These are phyloP conservation scores for Bombus pyrosoma DNA, from an alignment of 1,140 invertebrate species.

Conservation along the genomic window DNA sequence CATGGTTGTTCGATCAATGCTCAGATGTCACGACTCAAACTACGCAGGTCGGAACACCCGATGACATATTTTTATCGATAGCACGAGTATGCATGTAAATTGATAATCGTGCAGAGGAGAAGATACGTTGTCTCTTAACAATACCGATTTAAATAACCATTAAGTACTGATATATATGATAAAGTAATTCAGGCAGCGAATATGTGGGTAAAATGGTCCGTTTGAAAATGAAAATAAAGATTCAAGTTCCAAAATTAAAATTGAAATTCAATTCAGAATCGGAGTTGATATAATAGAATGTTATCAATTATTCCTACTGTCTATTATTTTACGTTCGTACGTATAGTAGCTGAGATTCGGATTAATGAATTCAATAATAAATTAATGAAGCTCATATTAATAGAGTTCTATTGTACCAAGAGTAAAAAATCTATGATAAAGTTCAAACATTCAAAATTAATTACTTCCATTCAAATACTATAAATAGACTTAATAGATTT, in stretches of 20 bases:
- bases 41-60: not conserved
- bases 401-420: no score
- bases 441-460: not conserved
- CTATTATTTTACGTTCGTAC: no score
- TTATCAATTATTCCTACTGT: no score
- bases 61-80: not conserved
- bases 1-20: not conserved
- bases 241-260: no score
- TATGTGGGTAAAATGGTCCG: no score
- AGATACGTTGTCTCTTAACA: not conserved
- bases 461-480: not conserved
- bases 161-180: not conserved
- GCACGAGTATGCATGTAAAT: not conserved
- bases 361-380: no score
- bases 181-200: not conserved
- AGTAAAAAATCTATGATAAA: not conserved
- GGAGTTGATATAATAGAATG: no score
- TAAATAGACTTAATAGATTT: not conserved
- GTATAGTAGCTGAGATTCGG: no score
- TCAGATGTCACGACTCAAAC: not conserved
- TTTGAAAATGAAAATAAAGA: no score
- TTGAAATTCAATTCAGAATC: no score
- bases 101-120: not conserved
- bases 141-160: slow-evolving; percentile 9
- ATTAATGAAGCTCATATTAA: no score